phyloP scores from a whole-genome alignment of 2,113 vertebrate species.

The Serinus canaria region DNA sequence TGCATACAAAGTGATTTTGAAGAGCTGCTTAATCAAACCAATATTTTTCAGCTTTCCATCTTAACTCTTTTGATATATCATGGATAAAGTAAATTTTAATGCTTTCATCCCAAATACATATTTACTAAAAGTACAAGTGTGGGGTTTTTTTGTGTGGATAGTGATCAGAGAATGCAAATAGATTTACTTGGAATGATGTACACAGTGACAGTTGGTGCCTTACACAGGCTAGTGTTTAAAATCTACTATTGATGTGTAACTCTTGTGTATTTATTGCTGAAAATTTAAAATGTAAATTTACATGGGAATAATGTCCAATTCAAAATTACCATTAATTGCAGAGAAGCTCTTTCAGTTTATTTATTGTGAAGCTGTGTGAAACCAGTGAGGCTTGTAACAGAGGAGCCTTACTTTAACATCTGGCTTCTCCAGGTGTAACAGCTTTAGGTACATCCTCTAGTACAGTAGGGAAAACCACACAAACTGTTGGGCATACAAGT shows the following conservation, averaged over 20 bases:
- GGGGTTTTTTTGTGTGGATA: background rate
- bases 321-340: background rate
- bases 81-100: background rate
- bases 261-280: background rate
- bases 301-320: background rate
- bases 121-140: background rate
- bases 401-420: background rate
- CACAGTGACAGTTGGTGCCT: background rate
- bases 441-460: background rate
- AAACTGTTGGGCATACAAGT: background rate
- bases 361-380: background rate
- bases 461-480: background rate
- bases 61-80: background rate
- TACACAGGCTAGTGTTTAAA: background rate
- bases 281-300: background rate
- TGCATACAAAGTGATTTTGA: slow-evolving; percentile 55
- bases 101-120: background rate
- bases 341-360: background rate
- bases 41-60: slow-evolving; percentile 38
- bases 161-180: background rate
- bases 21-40: slow-evolving; percentile 55
- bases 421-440: background rate
- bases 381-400: background rate
- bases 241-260: background rate
- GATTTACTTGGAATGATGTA: background rate